Conservation (phyloP, 2,113 vertebrate genomes). For the Forbesichthys papilliferus region DNA sequence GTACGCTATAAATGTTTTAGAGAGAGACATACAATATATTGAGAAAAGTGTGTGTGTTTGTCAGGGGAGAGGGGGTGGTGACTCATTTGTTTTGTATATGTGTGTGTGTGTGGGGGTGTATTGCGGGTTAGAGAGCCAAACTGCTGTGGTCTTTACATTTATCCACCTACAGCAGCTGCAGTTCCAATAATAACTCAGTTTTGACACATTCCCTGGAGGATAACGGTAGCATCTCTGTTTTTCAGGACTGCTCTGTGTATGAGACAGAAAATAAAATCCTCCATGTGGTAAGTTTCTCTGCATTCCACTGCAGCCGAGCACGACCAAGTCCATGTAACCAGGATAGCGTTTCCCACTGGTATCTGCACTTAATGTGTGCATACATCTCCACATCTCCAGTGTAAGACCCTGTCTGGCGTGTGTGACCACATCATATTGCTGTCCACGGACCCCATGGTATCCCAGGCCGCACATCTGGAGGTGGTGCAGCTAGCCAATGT, state of each 20-base stretch:
- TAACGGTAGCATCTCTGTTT: slow-evolving; percentile 56
- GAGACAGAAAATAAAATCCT: slow-evolving; percentile 77
- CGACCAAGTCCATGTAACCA: not conserved
- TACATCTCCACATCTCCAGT: slow-evolving; percentile 68
- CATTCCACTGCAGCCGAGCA: not conserved
- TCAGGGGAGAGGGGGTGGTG: slow-evolving; percentile 41
- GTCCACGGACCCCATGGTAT: slow-evolving; percentile 89
- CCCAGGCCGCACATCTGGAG: slow-evolving; percentile 92
- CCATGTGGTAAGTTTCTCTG: slow-evolving; percentile 68
- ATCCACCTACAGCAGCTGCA: slow-evolving; percentile 67
- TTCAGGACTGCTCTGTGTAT: slow-evolving; percentile 73
- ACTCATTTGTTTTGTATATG: slow-evolving; percentile 75
- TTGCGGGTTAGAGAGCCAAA: slow-evolving; percentile 70
- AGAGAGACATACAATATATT: not conserved
- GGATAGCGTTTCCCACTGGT: too few species aligned
- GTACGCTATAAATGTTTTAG: too few species aligned
- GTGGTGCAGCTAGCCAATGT: slow-evolving; percentile 91
- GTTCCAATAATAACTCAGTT: slow-evolving; percentile 69
- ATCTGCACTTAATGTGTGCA: not conserved
- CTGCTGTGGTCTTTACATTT: slow-evolving; percentile 64
- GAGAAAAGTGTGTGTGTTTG: not conserved
- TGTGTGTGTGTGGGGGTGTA: slow-evolving; percentile 69
- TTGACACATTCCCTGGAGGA: slow-evolving; percentile 66
- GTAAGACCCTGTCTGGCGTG: slow-evolving; percentile 91
- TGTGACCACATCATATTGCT: slow-evolving; percentile 95